Evolutionary conservation across 2,113 vertebrate genomes (phyloP).

Genomic region (Glaucidium brasilianum): DNA sequence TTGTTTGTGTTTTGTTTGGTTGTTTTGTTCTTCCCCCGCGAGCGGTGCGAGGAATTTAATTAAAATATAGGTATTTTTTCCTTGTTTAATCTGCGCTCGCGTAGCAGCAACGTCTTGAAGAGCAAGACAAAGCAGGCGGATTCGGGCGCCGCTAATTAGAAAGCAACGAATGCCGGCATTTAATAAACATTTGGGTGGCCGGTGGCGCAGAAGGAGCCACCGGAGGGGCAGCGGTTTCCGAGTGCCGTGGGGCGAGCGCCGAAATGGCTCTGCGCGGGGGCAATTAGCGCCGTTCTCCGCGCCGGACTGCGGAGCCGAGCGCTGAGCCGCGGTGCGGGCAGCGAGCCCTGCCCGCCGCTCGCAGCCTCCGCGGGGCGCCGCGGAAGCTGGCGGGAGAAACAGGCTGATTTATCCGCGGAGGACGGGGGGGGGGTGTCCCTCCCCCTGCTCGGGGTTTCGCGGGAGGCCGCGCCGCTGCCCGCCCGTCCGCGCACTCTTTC

Average conservation of each 20-base stretch:
- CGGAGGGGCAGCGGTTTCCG: background rate
- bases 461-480: background rate
- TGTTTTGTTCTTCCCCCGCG: too few relatives aligned
- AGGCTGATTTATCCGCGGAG: background rate
- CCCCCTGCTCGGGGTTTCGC: background rate
- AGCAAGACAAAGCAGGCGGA: background rate
- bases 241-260: background rate
- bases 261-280: background rate
- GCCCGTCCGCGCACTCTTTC: background rate
- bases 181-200: background rate
- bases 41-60: background rate
- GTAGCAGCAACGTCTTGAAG: background rate
- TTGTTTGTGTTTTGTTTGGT: background rate
- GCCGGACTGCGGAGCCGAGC: background rate
- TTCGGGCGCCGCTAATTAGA: constrained; percentile 19
- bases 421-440: background rate
- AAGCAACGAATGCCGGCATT: constrained; percentile 28
- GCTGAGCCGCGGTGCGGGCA: background rate
- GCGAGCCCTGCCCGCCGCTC: background rate
- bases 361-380: background rate
- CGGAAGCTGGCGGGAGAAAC: background rate
- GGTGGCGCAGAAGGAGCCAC: background rate
- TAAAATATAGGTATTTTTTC: background rate
- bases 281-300: background rate
- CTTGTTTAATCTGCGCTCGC: background rate